Base-by-base conservation (phyloP, 2,797 vertebrate genomes). In the Gorsachius magnificus region DNA sequence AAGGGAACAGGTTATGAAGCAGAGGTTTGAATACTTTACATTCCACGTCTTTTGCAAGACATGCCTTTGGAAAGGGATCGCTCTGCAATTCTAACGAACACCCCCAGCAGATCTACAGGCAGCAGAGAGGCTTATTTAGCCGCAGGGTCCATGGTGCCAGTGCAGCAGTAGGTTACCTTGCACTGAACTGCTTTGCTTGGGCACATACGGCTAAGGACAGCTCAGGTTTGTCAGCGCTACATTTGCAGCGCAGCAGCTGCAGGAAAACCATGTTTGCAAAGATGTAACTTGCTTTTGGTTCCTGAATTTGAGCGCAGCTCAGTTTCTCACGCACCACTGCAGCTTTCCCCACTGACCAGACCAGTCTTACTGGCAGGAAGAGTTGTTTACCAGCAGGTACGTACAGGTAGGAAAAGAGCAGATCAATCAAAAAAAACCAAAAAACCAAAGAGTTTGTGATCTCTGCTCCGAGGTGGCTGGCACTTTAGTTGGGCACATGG, bases 401-500 rank as follows among this genome's bases (percentile, higher is more conserved):
- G 10, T 33, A 10, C 0, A 24, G 75, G 54, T 35, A 79, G 66
- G 54, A 46, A 77, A 72, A 38, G 2, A 66, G 61, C 16, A 38
- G 22, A 38, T 58, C 10, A 35, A 79, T 5, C 0, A 3, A 83
- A 22, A 18, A 43, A 54, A 50, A 29, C 79, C 16, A 22, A 17
- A 43, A 38, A 38, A 38, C 36, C 50, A 26, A 80, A 17, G 43
- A 35, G 60, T 16, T 24, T 54, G 45, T 31, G 82, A 74, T 24
- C 63, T 79, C 41, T 53, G 74, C 78, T 85, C n/a, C 1, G 8
- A 53, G 50, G 68, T 5, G 1, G 74, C 2, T 65, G 81, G 33
- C 5, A 11, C 71, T 41, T 31, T 7, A 7, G 33, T 0, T 18
- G 61, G 70, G 81, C 17, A 33, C 0, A 1, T 1, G 7, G 9